Percentiles rank a stretch among this genome's conserved stretches.
These are phyloP conservation scores for Sebastes minor DNA, from an alignment of 2,797 vertebrate species.

Conservation along the genomic window DNA sequence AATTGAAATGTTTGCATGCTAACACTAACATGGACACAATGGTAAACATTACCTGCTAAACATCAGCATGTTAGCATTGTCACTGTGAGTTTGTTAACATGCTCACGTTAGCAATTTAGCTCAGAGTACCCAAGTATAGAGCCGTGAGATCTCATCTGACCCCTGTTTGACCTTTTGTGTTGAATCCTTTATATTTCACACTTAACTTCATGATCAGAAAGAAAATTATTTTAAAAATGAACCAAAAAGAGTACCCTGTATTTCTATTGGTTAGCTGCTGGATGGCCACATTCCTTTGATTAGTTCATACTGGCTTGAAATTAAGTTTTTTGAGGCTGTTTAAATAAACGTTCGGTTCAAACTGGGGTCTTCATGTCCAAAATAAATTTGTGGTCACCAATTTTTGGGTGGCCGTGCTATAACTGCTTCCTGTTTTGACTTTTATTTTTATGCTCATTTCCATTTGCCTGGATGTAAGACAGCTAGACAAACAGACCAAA, in stretches of 20 bases:
- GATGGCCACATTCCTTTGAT: background rate
- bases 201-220: background rate
- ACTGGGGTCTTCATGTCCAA: slow-evolving; percentile 26
- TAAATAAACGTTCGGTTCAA: slow-evolving; percentile 40
- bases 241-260: background rate
- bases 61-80: background rate
- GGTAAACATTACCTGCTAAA: background rate
- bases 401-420: slow-evolving; percentile 41
- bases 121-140: background rate
- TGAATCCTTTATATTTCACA: fast-evolving
- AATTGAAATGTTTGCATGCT: background rate
- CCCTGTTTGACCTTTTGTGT: background rate
- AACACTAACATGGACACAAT: background rate
- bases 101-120: background rate
- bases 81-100: background rate
- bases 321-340: background rate
- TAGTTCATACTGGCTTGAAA: background rate
- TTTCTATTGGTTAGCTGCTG: background rate
- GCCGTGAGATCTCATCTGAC: background rate
- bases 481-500: slow-evolving; percentile 37
- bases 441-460: slow-evolving; percentile 40
- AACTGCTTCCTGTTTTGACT: slow-evolving; percentile 56
- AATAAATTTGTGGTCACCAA: slow-evolving; percentile 29
- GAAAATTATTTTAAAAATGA: background rate
- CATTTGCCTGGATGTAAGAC: slow-evolving; percentile 27